These are phyloP conservation scores for Emydoidea blandingii DNA, from an alignment of 2,797 vertebrate genomes.

Conservation along the genomic window DNA sequence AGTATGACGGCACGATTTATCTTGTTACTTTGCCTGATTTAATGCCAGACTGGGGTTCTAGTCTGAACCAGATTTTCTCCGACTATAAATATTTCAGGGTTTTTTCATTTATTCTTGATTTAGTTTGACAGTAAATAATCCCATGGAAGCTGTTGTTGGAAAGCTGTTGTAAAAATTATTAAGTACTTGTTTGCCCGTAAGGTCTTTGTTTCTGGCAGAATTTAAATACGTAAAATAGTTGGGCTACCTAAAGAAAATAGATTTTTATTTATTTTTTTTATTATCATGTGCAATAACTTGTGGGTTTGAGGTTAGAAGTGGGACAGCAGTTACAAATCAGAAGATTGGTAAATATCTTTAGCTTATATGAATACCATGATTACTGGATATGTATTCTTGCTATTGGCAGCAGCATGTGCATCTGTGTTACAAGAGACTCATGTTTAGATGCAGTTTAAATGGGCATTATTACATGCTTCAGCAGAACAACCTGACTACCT, in stretches of 20 bases:
- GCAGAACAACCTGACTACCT: neutral
- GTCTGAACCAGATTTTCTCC: slow-evolving; percentile 63
- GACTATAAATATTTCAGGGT: slow-evolving; percentile 73
- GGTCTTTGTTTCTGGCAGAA: slow-evolving; percentile 50
- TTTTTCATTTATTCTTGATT: slow-evolving; percentile 78
- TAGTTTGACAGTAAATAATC: slow-evolving; percentile 76
- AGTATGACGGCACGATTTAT: slow-evolving; percentile 58
- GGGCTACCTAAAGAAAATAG: slow-evolving; percentile 56
- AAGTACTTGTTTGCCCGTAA: slow-evolving; percentile 48
- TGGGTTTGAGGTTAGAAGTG: neutral
- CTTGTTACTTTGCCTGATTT: slow-evolving; percentile 64
- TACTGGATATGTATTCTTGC: neutral
- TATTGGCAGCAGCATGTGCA: slow-evolving; percentile 12
- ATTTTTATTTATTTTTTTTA: neutral
- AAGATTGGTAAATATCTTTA: slow-evolving; percentile 3
- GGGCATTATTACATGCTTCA: neutral
- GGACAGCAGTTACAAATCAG: neutral
- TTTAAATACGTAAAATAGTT: slow-evolving; percentile 43
- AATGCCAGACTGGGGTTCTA: slow-evolving; percentile 44
- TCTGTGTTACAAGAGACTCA: neutral
- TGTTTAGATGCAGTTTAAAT: neutral
- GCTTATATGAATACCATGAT: neutral
- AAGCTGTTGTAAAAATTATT: slow-evolving; percentile 66
- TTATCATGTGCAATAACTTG: slow-evolving; percentile 50
- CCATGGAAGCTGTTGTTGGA: slow-evolving; percentile 64